These are phyloP conservation scores for Pelodytes ibericus DNA, from an alignment of 2,797 vertebrate species.

Conservation along the genomic window DNA sequence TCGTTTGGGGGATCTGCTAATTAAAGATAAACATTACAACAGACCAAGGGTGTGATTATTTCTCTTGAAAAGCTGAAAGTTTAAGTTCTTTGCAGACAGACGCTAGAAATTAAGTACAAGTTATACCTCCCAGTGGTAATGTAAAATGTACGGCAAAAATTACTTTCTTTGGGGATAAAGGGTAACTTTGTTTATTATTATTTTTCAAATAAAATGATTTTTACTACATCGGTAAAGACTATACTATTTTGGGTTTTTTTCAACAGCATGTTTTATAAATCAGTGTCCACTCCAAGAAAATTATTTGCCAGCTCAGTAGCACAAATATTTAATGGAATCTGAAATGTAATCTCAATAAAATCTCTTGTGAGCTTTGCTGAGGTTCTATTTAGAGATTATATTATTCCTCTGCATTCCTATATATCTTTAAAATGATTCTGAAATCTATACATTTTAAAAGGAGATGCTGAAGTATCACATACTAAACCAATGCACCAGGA, in stretches of 20 bases:
- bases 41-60: neutral
- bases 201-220: neutral
- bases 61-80: neutral
- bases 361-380: constrained; percentile 11
- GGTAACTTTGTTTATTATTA: neutral
- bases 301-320: neutral
- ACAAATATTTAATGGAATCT: constrained; percentile 29
- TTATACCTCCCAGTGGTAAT: neutral
- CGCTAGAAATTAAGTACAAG: neutral
- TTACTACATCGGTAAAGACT: neutral
- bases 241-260: neutral
- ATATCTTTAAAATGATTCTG: too few species aligned
- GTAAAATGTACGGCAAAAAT: neutral
- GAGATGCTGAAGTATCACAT: too few species aligned
- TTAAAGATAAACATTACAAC: neutral
- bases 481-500: too few species aligned
- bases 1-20: neutral
- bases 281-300: neutral
- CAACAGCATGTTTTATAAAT: neutral
- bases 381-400: too few species aligned
- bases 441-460: too few species aligned
- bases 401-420: too few species aligned
- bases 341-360: constrained; percentile 10
- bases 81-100: constrained; percentile 6
- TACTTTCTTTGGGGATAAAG: neutral